Conservation (phyloP, 2,888 invertebrate species). For the Rutpela maculata region DNA sequence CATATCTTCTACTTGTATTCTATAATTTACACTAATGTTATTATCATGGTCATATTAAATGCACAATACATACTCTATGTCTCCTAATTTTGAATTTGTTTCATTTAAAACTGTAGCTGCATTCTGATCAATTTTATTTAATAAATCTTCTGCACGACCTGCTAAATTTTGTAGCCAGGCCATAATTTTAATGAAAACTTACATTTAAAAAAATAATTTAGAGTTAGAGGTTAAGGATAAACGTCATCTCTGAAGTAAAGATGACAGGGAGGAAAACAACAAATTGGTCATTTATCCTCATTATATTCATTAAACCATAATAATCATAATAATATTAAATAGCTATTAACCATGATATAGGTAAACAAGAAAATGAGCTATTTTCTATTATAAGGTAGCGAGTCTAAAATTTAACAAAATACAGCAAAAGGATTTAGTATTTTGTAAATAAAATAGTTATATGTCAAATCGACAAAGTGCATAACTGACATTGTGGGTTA, state of each 20-base stretch:
- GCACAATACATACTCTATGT: slow-evolving; percentile 42
- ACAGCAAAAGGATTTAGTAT: not conserved
- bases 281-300: not conserved
- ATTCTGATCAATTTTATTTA: slow-evolving; percentile 85
- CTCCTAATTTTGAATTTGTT: slow-evolving; percentile 44
- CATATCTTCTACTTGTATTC: slow-evolving; percentile 39
- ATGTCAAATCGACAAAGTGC: not conserved
- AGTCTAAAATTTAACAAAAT: not conserved
- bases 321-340: not conserved
- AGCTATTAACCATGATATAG: not conserved
- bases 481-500: not conserved
- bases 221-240: slow-evolving; percentile 27
- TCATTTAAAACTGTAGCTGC: slow-evolving; percentile 80
- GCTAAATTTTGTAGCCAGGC: slow-evolving; percentile 85
- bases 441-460: not conserved
- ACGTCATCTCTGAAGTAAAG: slow-evolving; percentile 14
- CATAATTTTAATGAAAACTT: slow-evolving; percentile 72
- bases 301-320: not conserved
- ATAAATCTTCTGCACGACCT: slow-evolving; percentile 83
- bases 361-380: not conserved
- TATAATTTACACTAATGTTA: slow-evolving; percentile 38
- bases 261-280: not conserved
- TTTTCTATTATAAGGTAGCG: not conserved
- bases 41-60: slow-evolving; percentile 12
- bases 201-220: slow-evolving; percentile 29